Percentiles rank a stretch among this genome's conserved stretches.
phyloP scores from a whole-genome alignment of 2,113 vertebrate species.

The Nyctibius bracteatus region DNA sequence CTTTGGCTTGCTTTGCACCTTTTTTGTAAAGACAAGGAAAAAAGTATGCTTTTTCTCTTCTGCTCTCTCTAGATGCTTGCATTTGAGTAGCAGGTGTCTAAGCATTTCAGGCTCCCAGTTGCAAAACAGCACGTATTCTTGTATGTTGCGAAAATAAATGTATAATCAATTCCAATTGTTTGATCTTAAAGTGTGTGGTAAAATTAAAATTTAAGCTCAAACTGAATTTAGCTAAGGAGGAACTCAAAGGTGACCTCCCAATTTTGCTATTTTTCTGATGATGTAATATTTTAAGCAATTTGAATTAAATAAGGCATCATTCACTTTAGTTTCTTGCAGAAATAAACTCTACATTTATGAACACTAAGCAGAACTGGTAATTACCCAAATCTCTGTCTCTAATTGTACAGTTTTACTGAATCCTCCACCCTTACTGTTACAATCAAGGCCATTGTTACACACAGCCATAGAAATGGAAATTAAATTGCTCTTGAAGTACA shows the following conservation, averaged over 20 bases:
- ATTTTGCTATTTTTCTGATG: background rate
- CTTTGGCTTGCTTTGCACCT: background rate
- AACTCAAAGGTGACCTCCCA: background rate
- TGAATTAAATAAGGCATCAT: background rate
- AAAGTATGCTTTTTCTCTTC: background rate
- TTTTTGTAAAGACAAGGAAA: background rate
- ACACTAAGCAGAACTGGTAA: background rate
- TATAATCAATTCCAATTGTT: background rate
- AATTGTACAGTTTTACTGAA: background rate
- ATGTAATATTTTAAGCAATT: background rate
- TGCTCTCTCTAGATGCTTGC: background rate
- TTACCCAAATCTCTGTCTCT: background rate
- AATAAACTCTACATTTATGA: background rate
- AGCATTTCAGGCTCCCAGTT: background rate
- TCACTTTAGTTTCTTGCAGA: background rate
- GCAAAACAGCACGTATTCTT: background rate
- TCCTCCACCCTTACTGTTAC: background rate
- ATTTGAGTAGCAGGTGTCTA: background rate
- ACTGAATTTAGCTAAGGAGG: background rate
- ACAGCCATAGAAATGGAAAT: background rate
- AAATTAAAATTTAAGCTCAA: background rate
- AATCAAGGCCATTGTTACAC: background rate
- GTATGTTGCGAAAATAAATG: background rate
- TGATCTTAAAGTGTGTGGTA: background rate
- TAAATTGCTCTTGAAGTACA: background rate